Base-by-base conservation (phyloP, 2,113 vertebrate genomes). In the Mustelus asterias region DNA sequence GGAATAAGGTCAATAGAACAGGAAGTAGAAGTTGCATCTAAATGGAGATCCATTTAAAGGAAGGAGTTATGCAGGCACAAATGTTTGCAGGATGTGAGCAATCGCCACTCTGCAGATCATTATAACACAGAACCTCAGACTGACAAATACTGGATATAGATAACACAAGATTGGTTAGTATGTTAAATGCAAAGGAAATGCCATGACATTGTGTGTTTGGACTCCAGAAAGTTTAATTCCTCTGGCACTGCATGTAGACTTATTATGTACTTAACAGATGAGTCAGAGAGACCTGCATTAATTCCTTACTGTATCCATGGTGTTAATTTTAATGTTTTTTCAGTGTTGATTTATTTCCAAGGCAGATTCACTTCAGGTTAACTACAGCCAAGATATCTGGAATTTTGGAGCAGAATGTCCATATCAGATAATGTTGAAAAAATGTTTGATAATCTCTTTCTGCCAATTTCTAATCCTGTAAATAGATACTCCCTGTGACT, bases 381-480 rank as follows among this genome's bases (percentile, higher is more conserved):
- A 69, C 60, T 70, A 0, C 20, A 11, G 20, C 9, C n/a, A 70
- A 13, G 44, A 54, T 48, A 13, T 11, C 69, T 16, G 13, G 41
- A 94, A 54, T 69, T 37, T 10, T 44, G 92, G 69, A 69, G 6
- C 65, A 48, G 92, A 54, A 16, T 54, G 26, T 95, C 9, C 20
- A 8, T 10, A 54, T 24, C 20, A 72, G 54, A 33, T 72, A 72
- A 33, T 70, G 41, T 72, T 16, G 37, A 69, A 69, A 41, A 29
- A 65, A 54, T 54, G 48, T 54, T 54, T 54, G 48, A 54, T 54
- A 54, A 54, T 54, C 48, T 54, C 48, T 54, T 54, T 54, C 48
- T 95, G 37, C 22, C 65, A 95, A 72, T 33, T 72, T 95, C 67
- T 76, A 70, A 95, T 95, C 20, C 41, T 95, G 65, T 26, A 95